Base-by-base conservation (phyloP, 2,888 invertebrate species). In the Metacarcinus magister region DNA sequence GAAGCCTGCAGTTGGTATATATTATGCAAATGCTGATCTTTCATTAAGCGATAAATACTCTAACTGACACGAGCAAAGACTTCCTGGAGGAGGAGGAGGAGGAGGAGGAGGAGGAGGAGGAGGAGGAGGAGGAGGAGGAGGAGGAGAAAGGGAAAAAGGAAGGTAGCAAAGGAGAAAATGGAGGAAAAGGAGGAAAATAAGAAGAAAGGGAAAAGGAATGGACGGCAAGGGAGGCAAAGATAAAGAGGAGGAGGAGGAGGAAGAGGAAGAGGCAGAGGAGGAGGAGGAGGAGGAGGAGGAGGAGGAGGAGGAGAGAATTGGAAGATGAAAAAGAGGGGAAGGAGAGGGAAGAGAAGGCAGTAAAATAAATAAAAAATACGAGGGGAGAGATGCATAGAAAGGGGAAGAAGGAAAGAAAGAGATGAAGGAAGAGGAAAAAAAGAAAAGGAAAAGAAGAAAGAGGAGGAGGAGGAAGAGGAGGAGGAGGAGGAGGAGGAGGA, bases 1-100 rank as follows among this genome's bases (percentile, higher is more conserved):
- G 82, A 82, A 10, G 82, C 28, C 32, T 1, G 82, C 32, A 1
- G 10, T 32, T 82, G 82, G 32, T n/a, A n/a, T n/a, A n/a, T 82
- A 82, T 82, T 82, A 82, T 82, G 82, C 82, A 82, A 82, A 82
- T 82, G 7, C 28, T 82, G 82, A 82, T 82, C 82, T 82, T 82
- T 82, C 82, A 82, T 82, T 82, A 32, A 82, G 32, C 8, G 28
- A 82, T 82, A 82, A 82, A 82, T 82, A 82, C 82, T 82, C 82
- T 82, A 28, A 82, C 10, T 82, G 82, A 82, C 82, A 28, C 82
- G 28, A 28, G 82, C 82, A 82, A 67, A 67, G 67, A n/a, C 67
- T 23, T 67, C 67, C 67, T 67, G 82, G 13, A 82, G 82, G 32
- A 82, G 82, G 82, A 0, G 82, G 0, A 28, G 82, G 13, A 82